Conservation (phyloP, 2,113 vertebrate genomes). For the Rhizomys pruinosus region DNA sequence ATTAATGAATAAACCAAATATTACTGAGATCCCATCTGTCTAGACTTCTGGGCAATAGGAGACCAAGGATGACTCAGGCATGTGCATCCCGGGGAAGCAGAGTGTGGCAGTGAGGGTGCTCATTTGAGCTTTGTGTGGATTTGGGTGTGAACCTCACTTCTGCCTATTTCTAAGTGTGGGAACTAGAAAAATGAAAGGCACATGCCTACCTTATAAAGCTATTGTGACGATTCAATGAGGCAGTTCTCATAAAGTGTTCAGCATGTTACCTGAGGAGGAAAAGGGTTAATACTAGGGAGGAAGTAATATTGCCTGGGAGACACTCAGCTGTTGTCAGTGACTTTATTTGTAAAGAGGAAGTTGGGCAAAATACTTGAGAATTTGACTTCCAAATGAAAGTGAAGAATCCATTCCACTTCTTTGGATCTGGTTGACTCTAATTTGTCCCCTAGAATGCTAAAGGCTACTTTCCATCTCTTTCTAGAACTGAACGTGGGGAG, state of each 20-base stretch:
- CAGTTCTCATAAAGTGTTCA: slow-evolving; percentile 14
- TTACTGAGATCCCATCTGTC: not conserved
- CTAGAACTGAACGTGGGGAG: not conserved
- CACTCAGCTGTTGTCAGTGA: not conserved
- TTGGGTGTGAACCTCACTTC: not conserved
- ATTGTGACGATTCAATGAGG: slow-evolving; percentile 19
- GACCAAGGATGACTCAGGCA: not conserved
- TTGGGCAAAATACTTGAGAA: slow-evolving; percentile 18
- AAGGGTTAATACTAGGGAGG: not conserved
- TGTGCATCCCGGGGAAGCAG: not conserved
- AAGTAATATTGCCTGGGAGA: not conserved
- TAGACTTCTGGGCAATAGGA: not conserved
- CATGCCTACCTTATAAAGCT: not conserved
- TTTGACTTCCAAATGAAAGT: not conserved
- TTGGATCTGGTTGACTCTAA: not conserved
- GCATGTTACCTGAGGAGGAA: not conserved
- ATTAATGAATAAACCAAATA: not conserved
- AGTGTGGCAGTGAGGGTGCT: not conserved
- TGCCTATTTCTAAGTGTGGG: not conserved
- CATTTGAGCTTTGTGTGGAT: not conserved
- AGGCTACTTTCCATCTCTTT: slow-evolving; percentile 12
- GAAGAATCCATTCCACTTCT: not conserved
- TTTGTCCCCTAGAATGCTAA: not conserved
- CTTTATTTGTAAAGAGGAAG: not conserved
- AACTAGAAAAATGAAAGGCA: slow-evolving; percentile 1